Conservation (phyloP, 2,888 invertebrate species). For the Ennomos erosarius region DNA sequence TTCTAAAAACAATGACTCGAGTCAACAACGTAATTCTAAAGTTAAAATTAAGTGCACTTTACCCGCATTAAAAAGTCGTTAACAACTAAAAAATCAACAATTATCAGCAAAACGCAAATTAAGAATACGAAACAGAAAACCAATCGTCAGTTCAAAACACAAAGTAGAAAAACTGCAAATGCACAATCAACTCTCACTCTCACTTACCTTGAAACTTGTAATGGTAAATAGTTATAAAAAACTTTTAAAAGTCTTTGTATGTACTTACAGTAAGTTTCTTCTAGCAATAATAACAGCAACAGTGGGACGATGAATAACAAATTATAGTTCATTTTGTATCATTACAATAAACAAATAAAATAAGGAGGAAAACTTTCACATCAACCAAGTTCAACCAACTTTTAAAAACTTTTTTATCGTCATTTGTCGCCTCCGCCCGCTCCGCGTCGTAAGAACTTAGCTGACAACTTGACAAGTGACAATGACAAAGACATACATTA, state of each 20-base stretch:
- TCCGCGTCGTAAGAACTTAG: too few species aligned
- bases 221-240: constrained; percentile 4
- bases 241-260: constrained; percentile 56
- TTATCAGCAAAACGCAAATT: too few species aligned
- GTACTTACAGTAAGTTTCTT: constrained; percentile 72
- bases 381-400: constrained; percentile 38
- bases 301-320: constrained; percentile 50
- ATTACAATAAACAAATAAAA: constrained; percentile 26
- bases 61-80: too few species aligned
- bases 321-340: constrained; percentile 58
- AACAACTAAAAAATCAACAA: too few species aligned
- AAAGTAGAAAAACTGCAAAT: constrained; percentile 9
- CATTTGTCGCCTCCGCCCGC: too few species aligned
- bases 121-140: too few species aligned
- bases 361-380: constrained; percentile 31
- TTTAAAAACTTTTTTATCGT: constrained; percentile 37
- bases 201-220: constrained; percentile 73
- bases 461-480: too few species aligned
- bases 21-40: too few species aligned
- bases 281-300: constrained; percentile 50
- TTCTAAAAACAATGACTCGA: not conserved
- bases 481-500: too few species aligned
- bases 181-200: constrained; percentile 56
- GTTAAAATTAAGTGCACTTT: too few species aligned
- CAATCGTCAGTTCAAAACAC: too few species aligned